Base-by-base conservation (phyloP, 2,888 invertebrate species). In the Scaptomyza parva region DNA sequence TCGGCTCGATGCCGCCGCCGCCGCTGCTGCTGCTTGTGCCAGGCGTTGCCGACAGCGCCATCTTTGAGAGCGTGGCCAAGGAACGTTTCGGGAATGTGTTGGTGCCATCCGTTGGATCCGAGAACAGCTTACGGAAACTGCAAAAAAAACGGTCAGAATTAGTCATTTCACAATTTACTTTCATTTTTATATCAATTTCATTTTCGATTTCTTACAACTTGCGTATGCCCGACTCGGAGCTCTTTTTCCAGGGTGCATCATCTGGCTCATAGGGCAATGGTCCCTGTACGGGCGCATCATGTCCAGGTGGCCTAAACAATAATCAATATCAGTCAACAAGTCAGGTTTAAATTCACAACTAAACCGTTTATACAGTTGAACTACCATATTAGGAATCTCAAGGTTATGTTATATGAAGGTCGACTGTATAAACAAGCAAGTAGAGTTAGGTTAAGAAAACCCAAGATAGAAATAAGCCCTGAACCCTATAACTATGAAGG, bases 251-350 rank as follows among this genome's bases (percentile, higher is more conserved):
- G 0, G 98, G 98, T 62, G 99, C 99, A 92, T 99, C 99, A 88
- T 98, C 97, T 0, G 99, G 99, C 91, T 99, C 99, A 54, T 95
- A 96, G 24, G 99, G 99, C 83, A 99, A 93, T 1, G 99, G 99
- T 3, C 99, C 99, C 91, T 99, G 98, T 0, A 99, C 99, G 1
- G 98, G 97, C 12, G 96, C 95, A 88, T 98, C 98, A 72, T 96
- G 96, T 41, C 95, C 95, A 43, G 85, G 89, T 37, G 93, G 93
- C 84, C 93, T 91, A 50, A 14, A 30, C 28, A 24, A 24, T n/a
- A n/a, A n/a, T n/a, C n/a, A n/a, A n/a, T n/a, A n/a, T n/a, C n/a
- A n/a, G n/a, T n/a, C n/a, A 24, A 24, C 24, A 24, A 24, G 4
- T 4, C 24, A 24, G n/a, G n/a, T n/a, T n/a, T n/a, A n/a, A n/a